Base-by-base conservation (phyloP, 1,140 invertebrate species). In the Anastatus disparis region DNA sequence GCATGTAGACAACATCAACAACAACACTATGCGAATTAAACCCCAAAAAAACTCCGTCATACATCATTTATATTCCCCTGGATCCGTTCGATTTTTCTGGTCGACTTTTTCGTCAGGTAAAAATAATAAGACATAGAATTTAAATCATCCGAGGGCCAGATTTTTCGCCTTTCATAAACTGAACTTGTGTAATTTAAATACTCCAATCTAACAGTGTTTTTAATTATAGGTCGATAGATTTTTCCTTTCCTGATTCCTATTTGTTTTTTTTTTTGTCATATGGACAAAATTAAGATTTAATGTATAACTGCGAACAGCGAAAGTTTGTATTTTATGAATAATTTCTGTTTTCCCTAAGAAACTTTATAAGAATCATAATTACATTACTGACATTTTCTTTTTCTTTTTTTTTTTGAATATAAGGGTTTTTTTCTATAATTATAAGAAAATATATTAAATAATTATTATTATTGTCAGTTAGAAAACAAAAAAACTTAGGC, bases 401-500 rank as follows among this genome's bases (percentile, higher is more conserved):
- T n/a, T n/a, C n/a, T 58, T 61, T 46, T 61, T 20, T 35, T 35
- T 31, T 61, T 71, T 42, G 6, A 66, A 53, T 52, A 58, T 61
- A 52, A 59, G 55, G 42, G 31, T 65, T 70, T 65, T 71, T 62
- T 71, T 71, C 53, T 71, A 71, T 59, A 42, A 59, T 71, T 65
- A 71, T 70, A 65, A 56, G 12, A 70, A 64, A 56, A 9, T 70
- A 40, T 65, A 71, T 40, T 13, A 59, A 58, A 26, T 58, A 64
- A 65, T 50, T 62, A 70, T 56, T 62, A 70, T 69, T 61, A 53
- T 38, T 27, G 55, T 53, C 56, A 44, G 26, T 46, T 56, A 70
- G 46, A 38, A 40, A 42, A 40, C 26, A 55, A 29, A 69, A 48
- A 35, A 72, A 59, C 20, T 65, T 79, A 81, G 74, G 63, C 74